Conservation (phyloP, 2,113 vertebrate genomes). For the Charadrius vociferus region DNA sequence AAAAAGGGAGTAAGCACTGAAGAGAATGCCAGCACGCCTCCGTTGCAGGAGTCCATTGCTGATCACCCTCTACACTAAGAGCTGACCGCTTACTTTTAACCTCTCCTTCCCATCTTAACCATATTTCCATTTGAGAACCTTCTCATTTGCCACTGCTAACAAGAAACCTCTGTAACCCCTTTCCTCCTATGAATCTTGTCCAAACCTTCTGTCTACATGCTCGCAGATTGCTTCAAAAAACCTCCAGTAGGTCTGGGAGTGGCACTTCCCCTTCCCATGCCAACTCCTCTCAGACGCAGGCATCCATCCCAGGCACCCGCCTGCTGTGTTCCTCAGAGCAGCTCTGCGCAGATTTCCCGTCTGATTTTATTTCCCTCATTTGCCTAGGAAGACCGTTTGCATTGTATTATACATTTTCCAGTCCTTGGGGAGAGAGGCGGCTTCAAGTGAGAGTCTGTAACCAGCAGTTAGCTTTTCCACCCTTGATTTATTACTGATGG, state of each 20-base stretch:
- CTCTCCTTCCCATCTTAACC: background rate
- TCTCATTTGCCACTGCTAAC: background rate
- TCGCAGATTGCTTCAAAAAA: background rate
- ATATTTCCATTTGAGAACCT: background rate
- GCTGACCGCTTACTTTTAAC: background rate
- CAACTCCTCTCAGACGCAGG: rapidly evolving
- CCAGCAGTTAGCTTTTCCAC: background rate
- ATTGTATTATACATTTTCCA: slow-evolving; percentile 14
- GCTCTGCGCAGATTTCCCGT: background rate
- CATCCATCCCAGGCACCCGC: rapidly evolving
- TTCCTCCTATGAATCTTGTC: background rate
- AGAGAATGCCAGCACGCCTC: background rate
- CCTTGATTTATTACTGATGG: background rate
- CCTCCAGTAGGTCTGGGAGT: background rate
- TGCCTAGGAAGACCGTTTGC: background rate
- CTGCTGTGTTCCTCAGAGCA: background rate
- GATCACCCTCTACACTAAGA: background rate
- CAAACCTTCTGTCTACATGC: background rate
- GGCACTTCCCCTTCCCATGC: background rate
- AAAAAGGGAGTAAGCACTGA: background rate
- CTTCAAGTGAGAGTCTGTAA: background rate
- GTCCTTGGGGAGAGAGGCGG: background rate
- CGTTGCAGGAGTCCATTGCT: background rate
- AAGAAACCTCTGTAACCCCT: background rate
- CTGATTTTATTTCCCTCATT: background rate